Base-by-base conservation (phyloP, 2,797 vertebrate genomes). In the Manis javanica region DNA sequence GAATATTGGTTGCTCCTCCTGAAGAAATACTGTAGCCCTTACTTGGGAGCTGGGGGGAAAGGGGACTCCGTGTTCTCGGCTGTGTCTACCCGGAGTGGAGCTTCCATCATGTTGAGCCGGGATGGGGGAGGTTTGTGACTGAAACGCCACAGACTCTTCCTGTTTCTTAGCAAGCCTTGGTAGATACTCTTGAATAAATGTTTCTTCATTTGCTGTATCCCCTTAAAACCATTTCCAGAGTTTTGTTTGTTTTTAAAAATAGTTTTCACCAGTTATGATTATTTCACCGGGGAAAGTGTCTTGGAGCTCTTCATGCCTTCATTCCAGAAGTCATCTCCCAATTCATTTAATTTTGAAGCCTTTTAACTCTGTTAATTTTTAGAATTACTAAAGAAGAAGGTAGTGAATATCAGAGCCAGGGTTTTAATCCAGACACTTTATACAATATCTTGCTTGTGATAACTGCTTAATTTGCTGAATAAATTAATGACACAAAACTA, bases 401-500 rank as follows among this genome's bases (percentile, higher is more conserved):
- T 61, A 51, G 42, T 75, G 93, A 91, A 49, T 93, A 23, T 59
- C 87, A 93, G 49, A 93, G 26, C 46, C 34, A 91, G 18, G 18
- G 64, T 77, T 90, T 88, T 11, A 89, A 82, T 75, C 42, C 15
- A 69, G 57, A 81, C 24, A 68, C 69, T 77, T 96, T 39, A 72
- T 72, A 72, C 4, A 87, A 39, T 83, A 42, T 19, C 7, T 77
- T 66, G 1, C 7, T 90, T 82, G 1, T 69, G 51, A 3, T 29
- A 66, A n/a, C 24, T 84, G 49, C 26, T 92, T 94, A 88, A 89
- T 75, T 57, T 97, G 4, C 57, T 88, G 46, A 90, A 34, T 64
- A 95, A 79, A 84, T 95, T 79, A 87, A 51, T 90, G n/a, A 87
- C 24, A 16, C 11, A n/a, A 90, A 93, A 95, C 13, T 42, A 19